Evolutionary conservation across 1,140 invertebrate genomes (phyloP), one percentile per base, ranked within the genome.

Genomic region (Bombus polaris): DNA sequence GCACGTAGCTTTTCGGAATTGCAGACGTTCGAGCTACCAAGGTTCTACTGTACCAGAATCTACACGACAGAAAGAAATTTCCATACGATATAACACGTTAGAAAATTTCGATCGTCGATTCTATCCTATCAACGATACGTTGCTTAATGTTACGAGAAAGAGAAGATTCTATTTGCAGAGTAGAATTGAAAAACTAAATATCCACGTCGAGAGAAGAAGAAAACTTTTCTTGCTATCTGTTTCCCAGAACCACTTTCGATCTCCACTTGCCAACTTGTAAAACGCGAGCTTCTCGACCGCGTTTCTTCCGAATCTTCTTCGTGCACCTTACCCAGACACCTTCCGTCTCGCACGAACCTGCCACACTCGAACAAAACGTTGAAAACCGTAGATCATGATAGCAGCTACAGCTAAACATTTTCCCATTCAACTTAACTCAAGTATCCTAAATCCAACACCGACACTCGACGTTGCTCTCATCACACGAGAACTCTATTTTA

Each of bases 281-380:
- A 70, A 68, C 62, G 32, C 25, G 0, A n/a, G 12, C 28, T n/a
- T 32, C 37, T 37, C 1, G 5, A 25, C n/a, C 10, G 22, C 2
- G 1, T 66, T 32, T 76, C 25, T 44, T 5, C 18, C 47, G 25
- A 77, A 32, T 59, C 37, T 59, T 28, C 35, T 59, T 28, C 35
- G 42, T 39, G 35, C 18, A 5, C 12, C 59, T 85, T 85, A n/a
- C 76, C 83, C 83, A 85, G 83, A 80, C 44, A 42, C 35, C 42
- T 53, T 28, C 39, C 66, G 39, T 47, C 32, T 15, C 32, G 13
- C 35, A 9, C 32, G 9, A 70, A 35, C 28, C 28, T 3, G 12
- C 35, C 18, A 32, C 9, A 44, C n/a, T 71, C 39, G 18, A 78
- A n/a, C 9, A 84, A 62, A 35, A 42, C 70, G 3, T 15, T 25